Base-by-base conservation (phyloP, 2,888 invertebrate species). In the Eupithecia dodoneata region DNA sequence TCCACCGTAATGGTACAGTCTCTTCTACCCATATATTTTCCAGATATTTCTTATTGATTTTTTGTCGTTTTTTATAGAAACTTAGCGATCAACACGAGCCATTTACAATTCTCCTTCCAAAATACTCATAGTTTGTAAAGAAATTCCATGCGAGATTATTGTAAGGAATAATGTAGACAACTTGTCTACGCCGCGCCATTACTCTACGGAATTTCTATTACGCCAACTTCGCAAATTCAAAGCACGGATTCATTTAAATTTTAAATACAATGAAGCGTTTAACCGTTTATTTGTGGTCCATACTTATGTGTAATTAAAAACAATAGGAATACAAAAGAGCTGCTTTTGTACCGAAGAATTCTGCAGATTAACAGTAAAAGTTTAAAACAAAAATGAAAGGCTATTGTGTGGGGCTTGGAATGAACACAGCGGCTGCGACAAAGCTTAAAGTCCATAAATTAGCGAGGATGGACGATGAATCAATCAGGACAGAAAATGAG, bases 401-500 rank as follows among this genome's bases (percentile, higher is more conserved):
- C 88, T 88, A 92, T 92, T 92, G 92, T 93, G 89, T 88, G 85
- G 85, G 83, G 85, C 84, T 83, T 83, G 86, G 85, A 89, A 85
- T 85, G 86, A 89, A 89, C 87, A 83, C 85, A 85, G 84, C 83
- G 87, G 85, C 85, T 87, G 85, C 85, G 88, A 89, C 91, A 92
- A 92, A 91, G 89, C 87, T 86, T 87, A 88, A 88, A 86, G 86
- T 87, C 90, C 89, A 92, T 94, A 92, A 93, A 93, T 94, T 94
- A 88, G 89, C 87, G 85, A 85, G 87, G 88, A 85, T 87, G 88
- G 89, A 86, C 92, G 90, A 93, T 93, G 93, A 94, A 94, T 94
- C 94, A 94, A 93, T 94, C 93, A 93, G 88, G 83, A 84, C 74
- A 77, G 77, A 87, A 92, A 93, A 92, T 92, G 90, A 93, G 90